Evolutionary conservation across 2,797 vertebrate genomes (phyloP).

Genomic region (Cuniculus paca): DNA sequence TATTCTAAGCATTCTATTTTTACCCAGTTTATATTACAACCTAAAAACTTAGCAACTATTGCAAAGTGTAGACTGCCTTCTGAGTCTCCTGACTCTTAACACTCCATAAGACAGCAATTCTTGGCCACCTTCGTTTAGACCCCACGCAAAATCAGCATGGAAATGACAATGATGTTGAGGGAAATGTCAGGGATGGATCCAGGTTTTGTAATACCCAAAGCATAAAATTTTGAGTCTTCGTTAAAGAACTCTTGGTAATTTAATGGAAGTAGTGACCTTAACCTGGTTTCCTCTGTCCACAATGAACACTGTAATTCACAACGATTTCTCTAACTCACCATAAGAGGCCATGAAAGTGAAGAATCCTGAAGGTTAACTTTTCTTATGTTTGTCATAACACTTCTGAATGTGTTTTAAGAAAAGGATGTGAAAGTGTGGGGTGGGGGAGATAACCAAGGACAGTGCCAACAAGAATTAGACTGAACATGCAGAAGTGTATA

Average conservation of each 20-base stretch:
- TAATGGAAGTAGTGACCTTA: not conserved
- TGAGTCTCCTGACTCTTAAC: slow-evolving; percentile 14
- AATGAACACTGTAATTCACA: slow-evolving; percentile 7
- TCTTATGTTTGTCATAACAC: not conserved
- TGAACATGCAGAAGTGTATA: too few species aligned
- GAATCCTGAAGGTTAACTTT: not conserved
- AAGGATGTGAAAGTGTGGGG: not conserved
- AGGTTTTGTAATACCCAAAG: not conserved
- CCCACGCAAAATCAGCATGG: not conserved
- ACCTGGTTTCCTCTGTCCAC: not conserved
- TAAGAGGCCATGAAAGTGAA: not conserved
- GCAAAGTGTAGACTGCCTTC: not conserved
- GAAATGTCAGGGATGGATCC: not conserved
- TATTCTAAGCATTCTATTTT: slow-evolving; percentile 21
- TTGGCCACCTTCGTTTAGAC: not conserved
- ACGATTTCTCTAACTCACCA: slow-evolving; percentile 3
- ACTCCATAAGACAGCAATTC: slow-evolving; percentile 13
- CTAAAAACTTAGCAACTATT: slow-evolving; percentile 28
- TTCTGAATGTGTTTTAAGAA: not conserved
- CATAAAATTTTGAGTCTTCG: not conserved
- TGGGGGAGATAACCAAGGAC: not conserved
- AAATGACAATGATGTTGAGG: not conserved
- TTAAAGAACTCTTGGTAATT: not conserved
- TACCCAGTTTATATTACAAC: not conserved
- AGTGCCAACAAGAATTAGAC: slow-evolving; percentile 34